Evolutionary conservation across 1,140 invertebrate species (phyloP), one percentile per base, ranked within the genome.

Genomic region (Ylistrum balloti): DNA sequence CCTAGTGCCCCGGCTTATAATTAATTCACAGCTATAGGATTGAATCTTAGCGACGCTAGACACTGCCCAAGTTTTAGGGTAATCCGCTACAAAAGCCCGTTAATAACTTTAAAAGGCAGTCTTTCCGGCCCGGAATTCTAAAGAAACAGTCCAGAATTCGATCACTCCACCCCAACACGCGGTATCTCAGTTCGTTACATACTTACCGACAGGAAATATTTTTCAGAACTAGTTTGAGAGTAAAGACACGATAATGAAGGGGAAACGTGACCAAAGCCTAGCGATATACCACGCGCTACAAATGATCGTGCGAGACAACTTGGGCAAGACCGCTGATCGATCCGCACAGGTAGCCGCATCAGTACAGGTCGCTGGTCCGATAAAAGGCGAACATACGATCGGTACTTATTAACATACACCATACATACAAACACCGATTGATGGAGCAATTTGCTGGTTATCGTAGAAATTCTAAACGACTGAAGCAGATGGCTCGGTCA

Each of bases 11-110:
- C 56, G 56, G 56, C 56, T 74, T 74, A 74, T 74, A 74, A 74
- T 74, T 74, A 74, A 74, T 74, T 74, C 56, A 74, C 5, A 28
- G 56, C 56, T n/a, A 74, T 74, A 74, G 56, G 56, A 74, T 74
- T 74, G 56, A 74, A 74, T 74, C 56, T 74, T 74, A 74, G 56
- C n/a, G 56, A 74, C 56, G 56, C 56, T 74, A 74, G 56, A 74
- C 56, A 74, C 3, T 74, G 56, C 56, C 56, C 56, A 17, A 74
- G 56, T 74, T 74, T 74, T 74, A 28, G 22, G 28, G 56, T 74
- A 74, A 74, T 74, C 56, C 56, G 56, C 56, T 74, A 74, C 56
- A 74, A 74, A 74, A 22, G 56, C 56, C 56, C 56, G n/a, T 74
- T 74, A 74, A 74, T 74, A 74, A 74, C 22, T 74, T 74, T 74